phyloP scores from a whole-genome alignment of 2,797 vertebrate genomes.

The Scleropages formosus region DNA sequence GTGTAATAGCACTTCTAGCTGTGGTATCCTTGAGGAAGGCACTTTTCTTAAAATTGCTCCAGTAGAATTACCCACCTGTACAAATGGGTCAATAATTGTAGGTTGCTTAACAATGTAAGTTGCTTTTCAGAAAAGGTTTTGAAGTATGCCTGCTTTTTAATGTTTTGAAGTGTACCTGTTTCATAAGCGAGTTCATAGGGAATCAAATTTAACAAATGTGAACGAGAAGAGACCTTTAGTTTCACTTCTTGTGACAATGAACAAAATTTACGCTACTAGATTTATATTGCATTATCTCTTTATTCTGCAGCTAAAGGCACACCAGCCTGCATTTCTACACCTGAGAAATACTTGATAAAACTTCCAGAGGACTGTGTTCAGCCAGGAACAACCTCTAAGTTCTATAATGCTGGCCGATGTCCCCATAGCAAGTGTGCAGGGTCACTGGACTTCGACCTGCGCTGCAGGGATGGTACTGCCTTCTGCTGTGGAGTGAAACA shows the following conservation, averaged over 20 bases:
- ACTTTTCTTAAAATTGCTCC: no score
- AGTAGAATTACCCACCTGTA: no score
- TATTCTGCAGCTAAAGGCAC: conserved; percentile 72
- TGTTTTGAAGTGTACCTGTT: conserved; percentile 3
- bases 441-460: conserved; percentile 59
- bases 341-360: conserved; percentile 77
- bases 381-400: conserved; percentile 66
- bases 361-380: conserved; percentile 81
- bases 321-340: conserved; percentile 75
- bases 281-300: conserved; percentile 21
- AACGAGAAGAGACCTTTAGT: conserved; percentile 1
- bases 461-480: conserved; percentile 68
- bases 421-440: conserved; percentile 73
- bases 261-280: not conserved
- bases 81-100: no score
- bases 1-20: no score
- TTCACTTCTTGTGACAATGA: not conserved
- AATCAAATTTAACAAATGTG: conserved; percentile 37
- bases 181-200: no score
- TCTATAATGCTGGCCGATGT: conserved; percentile 84
- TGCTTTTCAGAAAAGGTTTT: no score
- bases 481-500: conserved; percentile 80
- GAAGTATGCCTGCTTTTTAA: conserved; percentile 1
- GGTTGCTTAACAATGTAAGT: no score
- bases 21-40: no score